These are phyloP conservation scores for Falco peregrinus DNA, from an alignment of 2,797 vertebrate genomes.

Conservation along the genomic window DNA sequence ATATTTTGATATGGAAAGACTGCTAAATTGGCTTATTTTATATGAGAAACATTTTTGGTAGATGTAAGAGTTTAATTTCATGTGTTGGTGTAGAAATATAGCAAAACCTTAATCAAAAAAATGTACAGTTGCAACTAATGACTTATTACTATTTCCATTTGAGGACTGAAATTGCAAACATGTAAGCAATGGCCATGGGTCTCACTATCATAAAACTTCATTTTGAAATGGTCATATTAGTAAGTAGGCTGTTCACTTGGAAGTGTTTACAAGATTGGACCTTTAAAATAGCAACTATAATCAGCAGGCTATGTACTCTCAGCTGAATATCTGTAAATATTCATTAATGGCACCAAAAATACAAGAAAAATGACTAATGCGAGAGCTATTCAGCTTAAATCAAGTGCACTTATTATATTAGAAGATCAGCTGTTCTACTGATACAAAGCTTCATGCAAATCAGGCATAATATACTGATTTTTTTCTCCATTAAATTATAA, in stretches of 20 bases:
- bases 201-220: not conserved
- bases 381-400: not conserved
- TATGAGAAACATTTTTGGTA: not conserved
- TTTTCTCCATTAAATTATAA: not conserved
- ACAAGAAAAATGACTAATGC: not conserved
- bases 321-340: not conserved
- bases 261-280: not conserved
- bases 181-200: not conserved
- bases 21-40: not conserved
- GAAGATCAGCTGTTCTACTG: not conserved
- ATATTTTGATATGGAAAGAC: not conserved
- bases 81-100: not conserved
- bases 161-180: not conserved
- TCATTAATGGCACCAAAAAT: not conserved
- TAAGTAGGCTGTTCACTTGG: not conserved
- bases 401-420: not conserved
- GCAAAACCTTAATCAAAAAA: not conserved
- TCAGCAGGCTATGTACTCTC: not conserved
- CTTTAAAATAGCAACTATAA: not conserved
- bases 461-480: not conserved
- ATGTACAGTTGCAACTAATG: not conserved
- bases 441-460: not conserved
- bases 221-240: not conserved
- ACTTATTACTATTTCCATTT: not conserved
- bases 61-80: not conserved